phyloP scores from a whole-genome alignment of 2,113 vertebrate species.

The human region DNA sequence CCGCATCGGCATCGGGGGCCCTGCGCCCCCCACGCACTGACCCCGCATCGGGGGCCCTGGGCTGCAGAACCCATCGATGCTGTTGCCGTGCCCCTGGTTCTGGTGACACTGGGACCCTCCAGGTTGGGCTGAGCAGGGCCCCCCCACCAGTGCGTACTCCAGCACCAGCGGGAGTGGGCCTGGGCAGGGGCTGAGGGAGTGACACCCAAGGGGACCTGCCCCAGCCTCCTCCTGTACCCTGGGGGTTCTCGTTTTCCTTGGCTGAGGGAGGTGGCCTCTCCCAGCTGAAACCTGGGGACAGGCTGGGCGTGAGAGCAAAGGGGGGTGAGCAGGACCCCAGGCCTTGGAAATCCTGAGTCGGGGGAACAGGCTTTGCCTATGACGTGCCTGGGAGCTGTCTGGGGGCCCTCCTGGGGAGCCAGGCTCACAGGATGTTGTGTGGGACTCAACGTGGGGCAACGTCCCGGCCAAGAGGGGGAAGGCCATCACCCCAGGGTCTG shows the following conservation, averaged over 20 bases:
- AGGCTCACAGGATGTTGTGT: not conserved
- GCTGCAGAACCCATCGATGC: no score
- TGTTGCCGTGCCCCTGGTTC: accelerated
- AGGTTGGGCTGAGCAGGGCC: not conserved
- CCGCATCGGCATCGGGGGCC: no score
- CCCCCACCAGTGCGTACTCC: not conserved
- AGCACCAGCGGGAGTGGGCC: not conserved
- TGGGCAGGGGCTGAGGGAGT: not conserved
- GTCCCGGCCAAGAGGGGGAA: no score
- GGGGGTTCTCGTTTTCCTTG: accelerated
- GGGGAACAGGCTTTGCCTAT: accelerated
- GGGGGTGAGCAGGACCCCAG: not conserved
- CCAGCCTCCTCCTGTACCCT: not conserved
- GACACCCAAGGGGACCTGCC: no score
- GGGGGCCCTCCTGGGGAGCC: not conserved
- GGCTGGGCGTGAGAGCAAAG: no score
- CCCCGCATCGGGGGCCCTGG: no score
- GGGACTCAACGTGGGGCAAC: not conserved
- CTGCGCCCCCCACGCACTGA: no score
- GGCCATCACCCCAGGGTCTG: not conserved
- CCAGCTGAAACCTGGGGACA: not conserved
- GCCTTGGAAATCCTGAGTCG: accelerated
- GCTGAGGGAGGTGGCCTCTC: not conserved
- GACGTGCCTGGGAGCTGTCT: not conserved
- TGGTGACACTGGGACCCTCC: not conserved